Evolutionary conservation across 2,888 invertebrate genomes (phyloP).

Genomic region (Zeuzera pyrina): DNA sequence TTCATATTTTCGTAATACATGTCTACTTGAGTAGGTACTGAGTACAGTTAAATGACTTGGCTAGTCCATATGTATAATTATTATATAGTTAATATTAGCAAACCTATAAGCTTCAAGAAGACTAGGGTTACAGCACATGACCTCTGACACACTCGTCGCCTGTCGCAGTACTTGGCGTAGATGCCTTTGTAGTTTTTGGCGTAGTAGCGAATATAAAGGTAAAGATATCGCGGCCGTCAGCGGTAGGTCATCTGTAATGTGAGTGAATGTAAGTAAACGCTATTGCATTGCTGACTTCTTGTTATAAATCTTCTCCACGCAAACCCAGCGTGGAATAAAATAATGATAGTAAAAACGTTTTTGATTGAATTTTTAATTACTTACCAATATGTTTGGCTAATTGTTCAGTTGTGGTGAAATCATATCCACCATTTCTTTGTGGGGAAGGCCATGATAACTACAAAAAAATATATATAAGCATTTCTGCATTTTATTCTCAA

Average conservation of each 20-base stretch:
- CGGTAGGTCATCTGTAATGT: slow-evolving; percentile 55
- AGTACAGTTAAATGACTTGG: not conserved
- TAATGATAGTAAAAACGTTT: not conserved
- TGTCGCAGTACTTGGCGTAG: slow-evolving; percentile 45
- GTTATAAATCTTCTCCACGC: no score
- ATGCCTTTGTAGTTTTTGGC: slow-evolving; percentile 48
- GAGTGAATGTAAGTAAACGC: no score
- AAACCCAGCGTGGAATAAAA: not conserved
- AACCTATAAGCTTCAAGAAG: slow-evolving; percentile 61
- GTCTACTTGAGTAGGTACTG: no score
- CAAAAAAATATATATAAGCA: slow-evolving; percentile 16
- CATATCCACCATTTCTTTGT: slow-evolving; percentile 60
- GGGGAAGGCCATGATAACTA: slow-evolving; percentile 67
- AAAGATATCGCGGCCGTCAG: slow-evolving; percentile 55
- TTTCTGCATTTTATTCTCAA: no score
- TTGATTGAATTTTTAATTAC: slow-evolving; percentile 11
- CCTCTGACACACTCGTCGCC: slow-evolving; percentile 59
- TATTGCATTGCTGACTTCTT: no score
- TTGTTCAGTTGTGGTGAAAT: slow-evolving; percentile 63
- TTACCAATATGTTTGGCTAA: slow-evolving; percentile 62
- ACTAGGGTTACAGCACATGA: slow-evolving; percentile 57
- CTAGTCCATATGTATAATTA: not conserved
- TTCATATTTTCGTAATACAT: no score
- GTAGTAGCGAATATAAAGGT: slow-evolving; percentile 47
- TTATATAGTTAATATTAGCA: not conserved